Conservation (phyloP, 2,797 vertebrate species). For the Valencia hispanica region DNA sequence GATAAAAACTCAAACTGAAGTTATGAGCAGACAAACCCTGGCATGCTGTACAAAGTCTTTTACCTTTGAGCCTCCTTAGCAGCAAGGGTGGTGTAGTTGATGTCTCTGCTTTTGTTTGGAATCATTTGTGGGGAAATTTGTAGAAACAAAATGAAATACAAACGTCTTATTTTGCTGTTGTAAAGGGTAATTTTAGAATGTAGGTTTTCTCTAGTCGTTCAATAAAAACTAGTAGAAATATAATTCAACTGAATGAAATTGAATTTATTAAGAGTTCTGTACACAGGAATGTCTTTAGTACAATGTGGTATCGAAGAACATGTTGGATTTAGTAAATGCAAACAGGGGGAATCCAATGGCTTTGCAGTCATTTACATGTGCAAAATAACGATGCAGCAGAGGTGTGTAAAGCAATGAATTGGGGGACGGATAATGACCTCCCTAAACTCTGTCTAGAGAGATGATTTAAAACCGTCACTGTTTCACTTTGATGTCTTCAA, state of each 20-base stretch:
- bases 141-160: not conserved
- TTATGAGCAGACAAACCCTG: not conserved
- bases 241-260: not conserved
- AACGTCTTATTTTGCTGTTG: not conserved
- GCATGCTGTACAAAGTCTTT: not conserved
- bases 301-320: not conserved
- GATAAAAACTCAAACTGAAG: not conserved
- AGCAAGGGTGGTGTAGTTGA: not conserved
- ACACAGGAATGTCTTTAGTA: not conserved
- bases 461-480: constrained; percentile 43
- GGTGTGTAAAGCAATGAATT: constrained; percentile 2
- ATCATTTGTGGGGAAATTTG: not conserved
- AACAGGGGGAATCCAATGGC: not conserved
- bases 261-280: not conserved
- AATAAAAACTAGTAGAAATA: not conserved
- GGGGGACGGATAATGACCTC: constrained; percentile 18
- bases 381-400: not conserved
- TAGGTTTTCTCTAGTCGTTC: not conserved
- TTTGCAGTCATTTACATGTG: not conserved
- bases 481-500: constrained; percentile 66
- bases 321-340: not conserved
- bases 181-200: not conserved
- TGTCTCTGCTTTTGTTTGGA: not conserved
- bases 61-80: not conserved
- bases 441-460: constrained; percentile 42